These are phyloP conservation scores for Drosophila pseudotakahashii DNA, from an alignment of 2,888 invertebrate genomes.

Conservation along the genomic window DNA sequence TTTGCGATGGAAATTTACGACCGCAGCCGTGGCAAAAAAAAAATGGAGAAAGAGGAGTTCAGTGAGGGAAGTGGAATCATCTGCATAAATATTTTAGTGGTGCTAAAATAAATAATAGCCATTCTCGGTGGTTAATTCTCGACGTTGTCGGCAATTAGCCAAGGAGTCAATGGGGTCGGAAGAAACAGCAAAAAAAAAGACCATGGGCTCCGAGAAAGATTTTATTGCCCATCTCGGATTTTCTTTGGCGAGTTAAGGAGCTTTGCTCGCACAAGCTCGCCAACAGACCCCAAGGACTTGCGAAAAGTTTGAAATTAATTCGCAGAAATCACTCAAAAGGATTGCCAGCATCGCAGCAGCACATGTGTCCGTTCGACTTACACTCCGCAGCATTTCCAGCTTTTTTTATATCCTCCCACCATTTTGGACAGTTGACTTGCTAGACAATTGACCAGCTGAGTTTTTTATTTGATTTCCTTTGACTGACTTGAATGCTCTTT, in stretches of 20 bases:
- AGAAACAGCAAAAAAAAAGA: neutral
- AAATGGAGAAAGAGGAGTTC: neutral
- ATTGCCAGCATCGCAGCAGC: slow-evolving; percentile 20
- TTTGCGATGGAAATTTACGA: slow-evolving; percentile 57
- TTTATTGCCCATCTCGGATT: slow-evolving; percentile 27
- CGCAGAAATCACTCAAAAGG: slow-evolving; percentile 50
- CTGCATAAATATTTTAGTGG: slow-evolving; percentile 52
- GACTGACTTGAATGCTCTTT: slow-evolving; percentile 18
- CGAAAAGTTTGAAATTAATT: slow-evolving; percentile 45
- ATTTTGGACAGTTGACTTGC: slow-evolving; percentile 13
- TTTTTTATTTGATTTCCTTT: slow-evolving; percentile 46
- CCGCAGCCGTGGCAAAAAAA: slow-evolving; percentile 10
- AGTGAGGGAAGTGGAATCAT: slow-evolving; percentile 22
- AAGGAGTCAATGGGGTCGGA: slow-evolving; percentile 19
- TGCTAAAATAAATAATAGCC: slow-evolving; percentile 53
- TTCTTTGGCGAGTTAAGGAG: slow-evolving; percentile 9
- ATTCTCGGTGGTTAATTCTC: slow-evolving; percentile 31
- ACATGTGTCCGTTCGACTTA: slow-evolving; percentile 21
- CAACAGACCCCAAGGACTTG: slow-evolving; percentile 32
- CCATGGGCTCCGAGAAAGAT: slow-evolving; percentile 1
- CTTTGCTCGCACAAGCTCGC: slow-evolving; percentile 15
- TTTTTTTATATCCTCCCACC: slow-evolving; percentile 11
- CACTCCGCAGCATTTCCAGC: slow-evolving; percentile 8
- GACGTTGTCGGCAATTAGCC: slow-evolving; percentile 44
- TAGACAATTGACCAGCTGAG: slow-evolving; percentile 52